A percentile compares a stretch with the other conserved stretches of the same genome.
Conservation (phyloP, 2,888 invertebrate genomes). For the Eubasilissa splendida region DNA sequence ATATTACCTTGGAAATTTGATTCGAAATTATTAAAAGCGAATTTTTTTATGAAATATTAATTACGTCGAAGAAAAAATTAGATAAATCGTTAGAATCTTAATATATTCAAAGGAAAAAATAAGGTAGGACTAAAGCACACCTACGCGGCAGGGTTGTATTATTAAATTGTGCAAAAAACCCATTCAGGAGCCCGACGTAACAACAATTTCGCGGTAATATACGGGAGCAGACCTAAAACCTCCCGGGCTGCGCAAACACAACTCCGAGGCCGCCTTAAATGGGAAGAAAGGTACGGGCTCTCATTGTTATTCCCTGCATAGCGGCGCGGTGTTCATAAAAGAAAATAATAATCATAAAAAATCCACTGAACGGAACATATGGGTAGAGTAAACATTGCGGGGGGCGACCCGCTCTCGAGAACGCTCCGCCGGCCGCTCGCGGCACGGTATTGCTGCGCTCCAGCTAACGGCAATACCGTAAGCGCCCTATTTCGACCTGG, state of each 20-base stretch:
- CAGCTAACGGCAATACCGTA: not conserved
- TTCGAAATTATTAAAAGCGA: too few species aligned
- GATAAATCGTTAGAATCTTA: not conserved
- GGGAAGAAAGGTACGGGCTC: constrained; percentile 48
- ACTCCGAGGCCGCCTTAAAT: constrained; percentile 40
- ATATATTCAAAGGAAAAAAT: constrained; percentile 28
- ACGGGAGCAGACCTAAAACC: constrained; percentile 41
- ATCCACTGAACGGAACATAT: constrained; percentile 59
- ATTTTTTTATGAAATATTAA: too few species aligned
- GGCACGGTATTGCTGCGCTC: not conserved
- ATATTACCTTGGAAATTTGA: too few species aligned
- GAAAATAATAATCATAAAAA: constrained; percentile 59
- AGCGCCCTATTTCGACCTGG: too few species aligned
- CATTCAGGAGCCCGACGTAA: constrained; percentile 45
- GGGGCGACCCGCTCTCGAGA: constrained; percentile 26
- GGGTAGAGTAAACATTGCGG: constrained; percentile 55
- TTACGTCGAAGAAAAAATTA: not conserved
- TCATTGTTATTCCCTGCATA: constrained; percentile 58
- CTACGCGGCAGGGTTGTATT: constrained; percentile 42
- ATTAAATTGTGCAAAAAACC: constrained; percentile 54
- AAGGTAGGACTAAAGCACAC: constrained; percentile 41
- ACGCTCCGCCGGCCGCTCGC: constrained; percentile 16
- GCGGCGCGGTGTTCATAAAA: constrained; percentile 58
- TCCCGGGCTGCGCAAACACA: constrained; percentile 43
- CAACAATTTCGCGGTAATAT: constrained; percentile 53